Conservation (phyloP, 2,888 invertebrate genomes). For the Drosophila helvetica region DNA sequence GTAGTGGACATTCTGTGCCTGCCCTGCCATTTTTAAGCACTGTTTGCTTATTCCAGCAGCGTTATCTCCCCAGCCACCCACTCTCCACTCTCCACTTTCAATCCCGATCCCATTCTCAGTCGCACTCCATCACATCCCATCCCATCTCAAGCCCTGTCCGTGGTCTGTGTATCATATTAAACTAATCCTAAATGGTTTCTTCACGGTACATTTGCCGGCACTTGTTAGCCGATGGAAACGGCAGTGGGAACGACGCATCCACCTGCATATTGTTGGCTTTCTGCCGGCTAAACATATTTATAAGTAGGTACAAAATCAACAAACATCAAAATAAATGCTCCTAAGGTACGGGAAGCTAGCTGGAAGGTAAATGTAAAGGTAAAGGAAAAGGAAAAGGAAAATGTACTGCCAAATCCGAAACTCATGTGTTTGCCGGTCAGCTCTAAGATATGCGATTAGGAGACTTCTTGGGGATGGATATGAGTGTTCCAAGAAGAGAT, state of each 20-base stretch:
- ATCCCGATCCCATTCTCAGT: conserved; percentile 41
- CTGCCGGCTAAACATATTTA: conserved; percentile 48
- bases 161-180: conserved; percentile 78
- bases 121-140: not conserved
- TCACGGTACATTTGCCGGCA: conserved; percentile 81
- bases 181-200: conserved; percentile 83
- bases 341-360: not conserved
- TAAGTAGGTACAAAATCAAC: conserved; percentile 48
- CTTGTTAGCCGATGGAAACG: conserved; percentile 29
- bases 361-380: not conserved
- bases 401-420: not conserved
- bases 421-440: not conserved
- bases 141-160: not conserved
- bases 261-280: conserved; percentile 49
- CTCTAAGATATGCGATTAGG: not conserved
- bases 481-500: not conserved
- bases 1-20: conserved; percentile 70
- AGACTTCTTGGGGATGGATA: not conserved
- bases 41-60: conserved; percentile 82
- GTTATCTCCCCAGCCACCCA: conserved; percentile 62
- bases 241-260: conserved; percentile 14
- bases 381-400: not conserved
- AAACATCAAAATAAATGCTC: conserved; percentile 12
- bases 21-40: conserved; percentile 74
- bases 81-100: not conserved